phyloP scores from a whole-genome alignment of 2,888 invertebrate genomes.

The Eupsilia transversa region DNA sequence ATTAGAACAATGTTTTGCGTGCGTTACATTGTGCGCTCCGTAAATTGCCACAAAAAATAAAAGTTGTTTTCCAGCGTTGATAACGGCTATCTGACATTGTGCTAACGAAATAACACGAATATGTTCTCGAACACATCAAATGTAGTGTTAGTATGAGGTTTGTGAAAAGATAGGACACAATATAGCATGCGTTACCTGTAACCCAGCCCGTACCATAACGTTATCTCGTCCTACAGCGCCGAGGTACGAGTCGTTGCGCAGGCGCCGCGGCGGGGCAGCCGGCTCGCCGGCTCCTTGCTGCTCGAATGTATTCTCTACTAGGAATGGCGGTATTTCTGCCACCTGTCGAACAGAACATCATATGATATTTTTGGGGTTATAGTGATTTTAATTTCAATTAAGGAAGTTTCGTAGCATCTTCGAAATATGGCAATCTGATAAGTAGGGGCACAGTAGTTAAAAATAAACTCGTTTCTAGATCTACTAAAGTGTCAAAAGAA shows the following conservation, averaged over 20 bases:
- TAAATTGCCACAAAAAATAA: too few relatives aligned
- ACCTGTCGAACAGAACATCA: constrained; percentile 79
- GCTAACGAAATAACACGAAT: neutral
- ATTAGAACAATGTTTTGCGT: neutral
- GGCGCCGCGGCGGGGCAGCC: constrained; percentile 89
- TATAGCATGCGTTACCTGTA: constrained; percentile 90
- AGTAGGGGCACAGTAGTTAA: neutral
- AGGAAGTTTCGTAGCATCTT: neutral
- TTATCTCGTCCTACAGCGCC: constrained; percentile 96
- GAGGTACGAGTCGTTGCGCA: constrained; percentile 96
- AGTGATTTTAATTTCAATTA: neutral
- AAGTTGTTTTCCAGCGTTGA: neutral
- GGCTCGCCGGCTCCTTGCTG: constrained; percentile 80
- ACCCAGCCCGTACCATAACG: constrained; percentile 94
- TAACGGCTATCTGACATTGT: neutral
- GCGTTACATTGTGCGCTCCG: neutral
- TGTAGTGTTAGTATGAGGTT: neutral
- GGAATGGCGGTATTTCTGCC: constrained; percentile 94
- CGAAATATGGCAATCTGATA: neutral
- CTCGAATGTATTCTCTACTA: constrained; percentile 91
- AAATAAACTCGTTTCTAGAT: neutral
- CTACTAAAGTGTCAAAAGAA: neutral
- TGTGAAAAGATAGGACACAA: constrained; percentile 22
- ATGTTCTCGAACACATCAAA: neutral
- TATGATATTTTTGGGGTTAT: neutral